These are phyloP conservation scores for Gallinago nigripennis DNA, from an alignment of 2,797 vertebrate species.

Conservation along the genomic window DNA sequence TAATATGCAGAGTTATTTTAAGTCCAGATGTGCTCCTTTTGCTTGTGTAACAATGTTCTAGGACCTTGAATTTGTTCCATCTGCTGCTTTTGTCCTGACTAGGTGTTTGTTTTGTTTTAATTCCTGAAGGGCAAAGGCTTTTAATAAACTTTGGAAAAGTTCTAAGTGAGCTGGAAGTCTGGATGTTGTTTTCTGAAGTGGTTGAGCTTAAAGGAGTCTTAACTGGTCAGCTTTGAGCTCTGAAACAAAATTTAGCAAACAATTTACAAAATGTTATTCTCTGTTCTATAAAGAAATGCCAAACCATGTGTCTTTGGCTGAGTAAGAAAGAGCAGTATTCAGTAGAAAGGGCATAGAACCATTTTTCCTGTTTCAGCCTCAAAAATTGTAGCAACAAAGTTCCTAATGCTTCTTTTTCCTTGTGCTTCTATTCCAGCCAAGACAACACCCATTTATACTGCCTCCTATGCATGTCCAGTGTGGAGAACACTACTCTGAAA, in stretches of 20 bases:
- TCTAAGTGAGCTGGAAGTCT: neutral
- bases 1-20: neutral
- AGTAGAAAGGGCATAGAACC: neutral
- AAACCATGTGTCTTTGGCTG: neutral
- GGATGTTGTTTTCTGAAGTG: neutral
- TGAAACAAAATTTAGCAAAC: neutral
- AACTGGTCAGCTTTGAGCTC: neutral
- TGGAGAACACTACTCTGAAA: conserved; percentile 91
- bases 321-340: neutral
- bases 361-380: neutral
- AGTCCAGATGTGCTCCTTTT: neutral
- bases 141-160: neutral
- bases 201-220: neutral
- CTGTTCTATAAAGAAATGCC: neutral
- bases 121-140: neutral
- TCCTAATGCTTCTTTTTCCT: neutral
- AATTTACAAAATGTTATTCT: neutral
- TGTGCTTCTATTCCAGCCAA: conserved; percentile 80
- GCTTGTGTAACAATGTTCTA: neutral
- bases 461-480: conserved; percentile 90
- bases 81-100: neutral
- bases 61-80: neutral
- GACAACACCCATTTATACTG: conserved; percentile 91
- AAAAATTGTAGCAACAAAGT: neutral
- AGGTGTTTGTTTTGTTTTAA: neutral